These are phyloP conservation scores for Amphimallon solstitiale DNA, from an alignment of 2,888 invertebrate species.

Conservation along the genomic window DNA sequence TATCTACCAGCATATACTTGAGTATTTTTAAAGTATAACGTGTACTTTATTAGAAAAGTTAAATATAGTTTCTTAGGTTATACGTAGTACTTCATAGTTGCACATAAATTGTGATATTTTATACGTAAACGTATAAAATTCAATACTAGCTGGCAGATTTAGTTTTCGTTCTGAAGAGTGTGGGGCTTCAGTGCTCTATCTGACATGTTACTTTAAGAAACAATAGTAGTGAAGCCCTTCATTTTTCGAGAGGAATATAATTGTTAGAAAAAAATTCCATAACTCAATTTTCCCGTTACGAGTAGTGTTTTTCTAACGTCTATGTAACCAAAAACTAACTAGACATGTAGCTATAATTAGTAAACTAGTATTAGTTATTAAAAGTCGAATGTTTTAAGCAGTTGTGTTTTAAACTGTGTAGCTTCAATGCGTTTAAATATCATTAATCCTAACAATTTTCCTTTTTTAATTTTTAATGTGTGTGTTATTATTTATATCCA, in stretches of 20 bases:
- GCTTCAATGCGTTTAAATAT: conserved; percentile 1
- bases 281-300: not conserved
- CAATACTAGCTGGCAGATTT: conserved; percentile 47
- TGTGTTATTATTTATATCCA: conserved; percentile 3
- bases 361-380: conserved; percentile 9
- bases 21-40: conserved; percentile 46
- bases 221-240: conserved; percentile 43
- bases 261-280: not conserved
- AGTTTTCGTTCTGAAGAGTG: conserved; percentile 44
- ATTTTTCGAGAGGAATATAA: conserved; percentile 30
- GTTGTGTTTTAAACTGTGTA: conserved; percentile 17
- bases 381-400: conserved; percentile 36
- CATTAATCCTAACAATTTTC: not conserved
- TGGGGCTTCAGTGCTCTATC: conserved; percentile 42
- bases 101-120: conserved; percentile 44
- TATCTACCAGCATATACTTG: conserved; percentile 46
- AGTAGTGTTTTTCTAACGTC: not conserved
- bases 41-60: conserved; percentile 47
- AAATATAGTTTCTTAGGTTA: conserved; percentile 48
- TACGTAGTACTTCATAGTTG: conserved; percentile 48
- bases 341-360: conserved; percentile 1
- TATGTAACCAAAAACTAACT: conserved; percentile 11
- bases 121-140: conserved; percentile 47
- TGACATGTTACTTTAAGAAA: conserved; percentile 30
- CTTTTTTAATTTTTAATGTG: not conserved